phyloP scores from a whole-genome alignment of 1,140 invertebrate genomes.

The Papilio machaon region DNA sequence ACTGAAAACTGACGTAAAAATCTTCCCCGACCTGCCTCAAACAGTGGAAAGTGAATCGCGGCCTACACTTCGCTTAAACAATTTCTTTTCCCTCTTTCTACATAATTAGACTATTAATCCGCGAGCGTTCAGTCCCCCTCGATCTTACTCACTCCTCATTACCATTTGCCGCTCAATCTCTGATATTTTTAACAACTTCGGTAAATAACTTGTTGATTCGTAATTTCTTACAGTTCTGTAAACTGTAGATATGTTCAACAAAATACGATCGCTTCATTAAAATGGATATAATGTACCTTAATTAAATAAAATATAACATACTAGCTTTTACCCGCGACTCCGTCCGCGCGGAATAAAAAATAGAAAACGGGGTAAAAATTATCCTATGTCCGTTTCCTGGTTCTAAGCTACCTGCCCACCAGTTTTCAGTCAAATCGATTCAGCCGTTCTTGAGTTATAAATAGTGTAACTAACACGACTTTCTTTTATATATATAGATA shows the following conservation, averaged over 20 bases:
- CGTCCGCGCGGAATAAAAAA: too few relatives aligned
- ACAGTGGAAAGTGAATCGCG: conserved; percentile 56
- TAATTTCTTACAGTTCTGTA: not conserved
- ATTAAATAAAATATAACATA: too few relatives aligned
- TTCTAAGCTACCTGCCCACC: too few relatives aligned
- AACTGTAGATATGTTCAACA: not conserved
- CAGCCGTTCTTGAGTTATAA: too few relatives aligned
- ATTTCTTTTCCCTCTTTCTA: conserved; percentile 62
- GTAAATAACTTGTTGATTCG: conserved; percentile 41
- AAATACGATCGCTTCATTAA: not conserved
- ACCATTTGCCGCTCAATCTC: conserved; percentile 12
- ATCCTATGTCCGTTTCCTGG: too few relatives aligned
- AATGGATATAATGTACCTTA: too few relatives aligned
- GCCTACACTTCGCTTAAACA: conserved; percentile 45
- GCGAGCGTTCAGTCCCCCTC: conserved; percentile 1
- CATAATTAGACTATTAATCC: conserved; percentile 78
- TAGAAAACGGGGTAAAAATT: too few relatives aligned
- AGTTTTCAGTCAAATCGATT: too few relatives aligned
- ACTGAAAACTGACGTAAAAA: conserved; percentile 79
- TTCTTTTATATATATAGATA: too few relatives aligned
- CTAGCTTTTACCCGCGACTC: too few relatives aligned
- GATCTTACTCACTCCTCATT: not conserved
- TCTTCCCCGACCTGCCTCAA: conserved; percentile 76
- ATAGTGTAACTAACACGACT: too few relatives aligned
- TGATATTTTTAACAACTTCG: conserved; percentile 21